phyloP scores from a whole-genome alignment of 2,113 vertebrate genomes.

The Gracilinanus agilis region DNA sequence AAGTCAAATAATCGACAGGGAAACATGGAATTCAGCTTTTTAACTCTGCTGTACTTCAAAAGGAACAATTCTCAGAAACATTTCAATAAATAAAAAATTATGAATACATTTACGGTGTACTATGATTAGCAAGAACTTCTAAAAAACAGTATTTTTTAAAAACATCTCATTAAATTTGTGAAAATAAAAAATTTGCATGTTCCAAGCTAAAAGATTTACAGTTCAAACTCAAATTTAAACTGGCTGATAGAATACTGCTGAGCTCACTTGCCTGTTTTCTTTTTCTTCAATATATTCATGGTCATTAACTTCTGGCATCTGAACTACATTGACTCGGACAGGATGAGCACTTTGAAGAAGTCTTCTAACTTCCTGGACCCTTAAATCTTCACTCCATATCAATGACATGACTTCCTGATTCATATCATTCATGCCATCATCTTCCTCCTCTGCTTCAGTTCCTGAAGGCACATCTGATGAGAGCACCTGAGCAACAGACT shows the following conservation, averaged over 20 bases:
- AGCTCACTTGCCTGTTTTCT: conserved; percentile 92
- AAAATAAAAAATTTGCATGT: neutral
- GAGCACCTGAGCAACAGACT: conserved; percentile 90
- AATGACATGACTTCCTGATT: conserved; percentile 95
- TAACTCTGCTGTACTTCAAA: neutral
- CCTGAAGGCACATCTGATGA: conserved; percentile 90
- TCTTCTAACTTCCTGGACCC: conserved; percentile 96
- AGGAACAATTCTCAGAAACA: neutral
- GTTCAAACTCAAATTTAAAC: neutral
- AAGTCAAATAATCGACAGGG: conserved; percentile 2
- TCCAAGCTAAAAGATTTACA: neutral
- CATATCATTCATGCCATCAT: conserved; percentile 98
- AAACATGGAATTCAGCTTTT: conserved; percentile 7
- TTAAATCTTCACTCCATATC: conserved; percentile 96
- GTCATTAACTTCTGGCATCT: conserved; percentile 96
- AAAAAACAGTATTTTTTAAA: conserved; percentile 25
- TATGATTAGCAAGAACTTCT: neutral
- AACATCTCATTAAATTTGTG: conserved; percentile 13
- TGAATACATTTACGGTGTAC: neutral
- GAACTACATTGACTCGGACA: conserved; percentile 94
- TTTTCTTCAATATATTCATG: conserved; percentile 99
- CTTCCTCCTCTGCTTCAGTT: conserved; percentile 94
- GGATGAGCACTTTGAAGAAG: conserved; percentile 97
- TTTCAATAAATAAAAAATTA: conserved; percentile 15
- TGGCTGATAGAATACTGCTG: neutral